These are phyloP conservation scores for Cryptophagus acutangulus DNA, from an alignment of 2,888 invertebrate genomes.

Conservation along the genomic window DNA sequence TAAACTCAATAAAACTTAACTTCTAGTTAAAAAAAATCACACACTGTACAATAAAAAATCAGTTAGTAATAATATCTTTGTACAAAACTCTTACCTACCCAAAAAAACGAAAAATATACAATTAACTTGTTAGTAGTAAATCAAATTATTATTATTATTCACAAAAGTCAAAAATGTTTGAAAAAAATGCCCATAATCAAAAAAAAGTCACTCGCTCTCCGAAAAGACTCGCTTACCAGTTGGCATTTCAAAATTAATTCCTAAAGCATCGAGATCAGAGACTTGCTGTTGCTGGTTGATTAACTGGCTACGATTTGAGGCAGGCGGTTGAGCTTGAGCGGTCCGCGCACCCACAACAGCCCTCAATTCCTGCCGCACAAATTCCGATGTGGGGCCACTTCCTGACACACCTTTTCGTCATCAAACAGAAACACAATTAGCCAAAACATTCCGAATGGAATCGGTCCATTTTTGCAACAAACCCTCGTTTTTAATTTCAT, in stretches of 20 bases:
- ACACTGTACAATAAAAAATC: too few relatives aligned
- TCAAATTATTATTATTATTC: too few relatives aligned
- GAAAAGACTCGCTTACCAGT: conserved; percentile 58
- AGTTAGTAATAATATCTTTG: too few relatives aligned
- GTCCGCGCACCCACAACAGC: conserved; percentile 84
- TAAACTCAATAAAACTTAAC: too few relatives aligned
- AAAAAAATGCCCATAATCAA: too few relatives aligned
- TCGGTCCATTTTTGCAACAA: neutral
- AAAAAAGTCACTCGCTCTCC: too few relatives aligned
- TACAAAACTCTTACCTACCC: too few relatives aligned
- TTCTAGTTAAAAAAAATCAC: too few relatives aligned
- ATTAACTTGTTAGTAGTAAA: too few relatives aligned
- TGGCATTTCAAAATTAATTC: conserved; percentile 65
- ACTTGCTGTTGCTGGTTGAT: conserved; percentile 37
- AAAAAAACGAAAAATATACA: too few relatives aligned
- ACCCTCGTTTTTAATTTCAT: too few relatives aligned
- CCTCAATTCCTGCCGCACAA: conserved; percentile 85
- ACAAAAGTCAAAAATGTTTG: too few relatives aligned
- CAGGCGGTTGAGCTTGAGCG: conserved; percentile 47
- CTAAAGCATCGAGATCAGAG: conserved; percentile 66
- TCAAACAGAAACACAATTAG: conserved; percentile 20
- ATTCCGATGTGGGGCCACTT: conserved; percentile 70
- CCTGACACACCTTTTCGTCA: conserved; percentile 50
- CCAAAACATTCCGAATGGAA: neutral
- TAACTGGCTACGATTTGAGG: conserved; percentile 12